Conservation (phyloP, 64 coral and sea anemone species). For the Actinia equina region DNA sequence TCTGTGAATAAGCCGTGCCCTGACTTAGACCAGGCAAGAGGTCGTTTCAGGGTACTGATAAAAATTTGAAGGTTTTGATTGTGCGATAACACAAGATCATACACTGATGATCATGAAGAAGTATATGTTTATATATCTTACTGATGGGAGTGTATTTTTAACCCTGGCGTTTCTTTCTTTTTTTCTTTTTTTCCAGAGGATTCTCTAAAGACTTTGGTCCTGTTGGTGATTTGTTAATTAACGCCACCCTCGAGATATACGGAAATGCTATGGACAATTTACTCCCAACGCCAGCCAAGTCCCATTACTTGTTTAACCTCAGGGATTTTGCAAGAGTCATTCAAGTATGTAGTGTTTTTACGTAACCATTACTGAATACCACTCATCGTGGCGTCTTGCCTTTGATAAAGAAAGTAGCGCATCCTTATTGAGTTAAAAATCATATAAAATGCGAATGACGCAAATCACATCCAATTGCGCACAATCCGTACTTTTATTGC, state of each 20-base stretch:
- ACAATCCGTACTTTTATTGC: no score
- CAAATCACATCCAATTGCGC: not conserved
- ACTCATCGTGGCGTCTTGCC: not conserved
- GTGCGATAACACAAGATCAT: no score
- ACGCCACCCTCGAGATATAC: slow-evolving; percentile 83
- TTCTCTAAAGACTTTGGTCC: slow-evolving; percentile 88
- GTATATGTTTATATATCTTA: no score
- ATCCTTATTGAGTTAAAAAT: no score
- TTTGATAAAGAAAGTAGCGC: no score
- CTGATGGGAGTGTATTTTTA: not conserved
- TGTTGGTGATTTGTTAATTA: slow-evolving; percentile 79
- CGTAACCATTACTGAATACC: no score
- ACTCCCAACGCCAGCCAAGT: slow-evolving; percentile 92
- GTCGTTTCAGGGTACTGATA: not conserved
- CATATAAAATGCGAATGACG: not conserved
- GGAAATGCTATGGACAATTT: slow-evolving; percentile 87
- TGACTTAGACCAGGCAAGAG: no score
- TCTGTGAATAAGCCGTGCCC: no score
- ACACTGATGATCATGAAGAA: no score
- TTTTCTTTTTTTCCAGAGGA: slow-evolving; percentile 38
- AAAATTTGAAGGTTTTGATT: no score
- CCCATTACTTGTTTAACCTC: slow-evolving; percentile 97
- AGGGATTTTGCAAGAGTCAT: slow-evolving; percentile 97
- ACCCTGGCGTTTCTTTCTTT: not conserved
- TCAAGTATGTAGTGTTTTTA: slow-evolving; percentile 45